Evolutionary conservation across 2,113 vertebrate genomes (phyloP), one percentile per base, ranked within the genome.

Genomic region (Motacilla tschutschensis): DNA sequence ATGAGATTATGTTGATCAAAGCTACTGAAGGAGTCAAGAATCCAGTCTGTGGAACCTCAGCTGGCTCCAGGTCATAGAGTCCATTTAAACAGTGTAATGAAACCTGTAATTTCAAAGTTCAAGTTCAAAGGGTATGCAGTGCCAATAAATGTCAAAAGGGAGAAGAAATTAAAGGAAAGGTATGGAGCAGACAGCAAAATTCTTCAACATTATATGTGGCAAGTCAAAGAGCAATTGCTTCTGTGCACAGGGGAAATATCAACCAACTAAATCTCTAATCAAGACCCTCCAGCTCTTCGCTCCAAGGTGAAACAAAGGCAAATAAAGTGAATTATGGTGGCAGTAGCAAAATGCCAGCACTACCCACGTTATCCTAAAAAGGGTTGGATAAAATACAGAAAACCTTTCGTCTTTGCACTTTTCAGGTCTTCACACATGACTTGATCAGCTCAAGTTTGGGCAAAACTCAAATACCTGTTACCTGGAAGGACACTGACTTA

Each of bases 1-100:
- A 94, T 69, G 35, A 85, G 38, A 91, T 94, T 93, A 87, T 55
- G 70, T 28, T 93, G 87, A 93, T 93, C 92, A 91, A 94, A 93
- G 89, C 73, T 90, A 95, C 90, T 1, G 0, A 85, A 90, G 47
- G 65, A 92, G 69, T 94, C 76, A 69, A 86, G 62, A 87, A 91
- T 80, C 82, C 76, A 85, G 58, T 12, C 76, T 67, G 44, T 58
- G 65, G 88, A 93, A 83, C 57, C 87, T 85, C 79, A 67, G 5
- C 72, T 44, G 54, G 60, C 85, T 91, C 62, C 73, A 91, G 85
- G 91, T 91, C 90, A 89, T 2, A 69, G n/a, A 91, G 82, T 40
- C 76, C 77, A 78, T 83, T 94, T 89, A 58, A 90, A 90, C 1
- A 2, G 62, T 0, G 0, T 75, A 90, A 93, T 67, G 35, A 92